Evolutionary conservation across 2,888 invertebrate genomes (phyloP).

Genomic region (Aplocera efformata): DNA sequence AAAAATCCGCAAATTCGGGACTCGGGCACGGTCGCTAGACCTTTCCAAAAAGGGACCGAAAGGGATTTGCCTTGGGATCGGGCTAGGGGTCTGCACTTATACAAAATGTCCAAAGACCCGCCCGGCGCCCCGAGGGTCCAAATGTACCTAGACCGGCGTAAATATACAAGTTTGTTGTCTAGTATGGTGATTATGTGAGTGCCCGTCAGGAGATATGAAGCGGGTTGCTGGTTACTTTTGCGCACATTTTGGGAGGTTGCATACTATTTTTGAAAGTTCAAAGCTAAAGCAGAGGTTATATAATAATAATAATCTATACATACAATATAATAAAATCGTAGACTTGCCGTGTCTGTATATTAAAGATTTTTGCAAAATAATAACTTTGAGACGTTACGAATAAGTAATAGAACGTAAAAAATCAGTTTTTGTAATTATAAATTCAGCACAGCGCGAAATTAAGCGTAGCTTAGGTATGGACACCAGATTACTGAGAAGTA

Average conservation of each 20-base stretch:
- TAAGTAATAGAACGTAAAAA: too few relatives aligned
- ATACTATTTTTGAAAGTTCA: conserved; percentile 6
- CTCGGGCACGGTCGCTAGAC: conserved; percentile 70
- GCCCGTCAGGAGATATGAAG: conserved; percentile 22
- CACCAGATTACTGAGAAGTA: too few relatives aligned
- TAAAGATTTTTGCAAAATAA: too few relatives aligned
- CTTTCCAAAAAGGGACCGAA: conserved; percentile 75
- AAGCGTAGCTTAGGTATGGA: too few relatives aligned
- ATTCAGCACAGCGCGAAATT: too few relatives aligned
- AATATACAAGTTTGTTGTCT: conserved; percentile 75
- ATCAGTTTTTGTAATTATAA: too few relatives aligned
- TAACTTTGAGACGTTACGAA: too few relatives aligned
- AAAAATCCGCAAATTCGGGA: conserved; percentile 80
- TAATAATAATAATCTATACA: too few relatives aligned
- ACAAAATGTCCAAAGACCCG: conserved; percentile 77
- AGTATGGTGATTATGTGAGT: conserved; percentile 52
- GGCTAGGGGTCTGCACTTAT: conserved; percentile 73
- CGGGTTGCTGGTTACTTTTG: conserved; percentile 2
- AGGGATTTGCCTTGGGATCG: conserved; percentile 78
- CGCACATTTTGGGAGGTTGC: too few relatives aligned
- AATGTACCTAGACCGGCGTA: conserved; percentile 63
- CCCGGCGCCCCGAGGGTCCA: conserved; percentile 57
- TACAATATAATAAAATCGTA: too few relatives aligned
- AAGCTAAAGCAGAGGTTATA: background rate
- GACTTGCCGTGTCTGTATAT: too few relatives aligned